Percentiles rank a stretch among this genome's conserved stretches.
These are phyloP conservation scores for Dasyornis broadbenti DNA, from an alignment of 2,113 vertebrate genomes.

Conservation along the genomic window DNA sequence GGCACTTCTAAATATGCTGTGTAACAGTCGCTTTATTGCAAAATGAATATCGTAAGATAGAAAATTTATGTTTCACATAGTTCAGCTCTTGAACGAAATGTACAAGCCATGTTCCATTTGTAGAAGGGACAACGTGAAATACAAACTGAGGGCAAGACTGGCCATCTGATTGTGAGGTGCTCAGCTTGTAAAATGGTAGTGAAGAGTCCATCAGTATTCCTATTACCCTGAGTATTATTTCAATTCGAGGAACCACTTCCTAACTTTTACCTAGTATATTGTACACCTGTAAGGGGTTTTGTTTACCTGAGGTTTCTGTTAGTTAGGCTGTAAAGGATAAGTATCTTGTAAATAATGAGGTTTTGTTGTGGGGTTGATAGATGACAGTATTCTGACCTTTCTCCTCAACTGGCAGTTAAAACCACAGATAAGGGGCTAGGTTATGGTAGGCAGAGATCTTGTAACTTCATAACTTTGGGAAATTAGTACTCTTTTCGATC, in stretches of 20 bases:
- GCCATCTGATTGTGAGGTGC: background rate
- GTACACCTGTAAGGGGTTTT: background rate
- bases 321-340: background rate
- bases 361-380: background rate
- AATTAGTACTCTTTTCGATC: background rate
- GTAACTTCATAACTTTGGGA: background rate
- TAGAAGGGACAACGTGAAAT: background rate
- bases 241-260: background rate
- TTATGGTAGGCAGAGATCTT: background rate
- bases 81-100: background rate
- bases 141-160: background rate
- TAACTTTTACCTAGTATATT: background rate
- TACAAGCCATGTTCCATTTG: background rate
- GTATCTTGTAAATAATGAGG: background rate
- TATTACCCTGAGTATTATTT: background rate
- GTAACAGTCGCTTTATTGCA: constrained; percentile 11
- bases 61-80: background rate
- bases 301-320: background rate
- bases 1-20: background rate
- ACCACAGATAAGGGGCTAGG: background rate
- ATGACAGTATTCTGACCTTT: background rate
- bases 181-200: background rate
- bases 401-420: background rate
- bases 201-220: background rate
- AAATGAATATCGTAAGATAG: background rate